A percentile compares a stretch with the other conserved stretches of the same genome.
These are phyloP conservation scores for Sebastes trivittatus DNA, from an alignment of 2,797 vertebrate genomes.

Conservation along the genomic window DNA sequence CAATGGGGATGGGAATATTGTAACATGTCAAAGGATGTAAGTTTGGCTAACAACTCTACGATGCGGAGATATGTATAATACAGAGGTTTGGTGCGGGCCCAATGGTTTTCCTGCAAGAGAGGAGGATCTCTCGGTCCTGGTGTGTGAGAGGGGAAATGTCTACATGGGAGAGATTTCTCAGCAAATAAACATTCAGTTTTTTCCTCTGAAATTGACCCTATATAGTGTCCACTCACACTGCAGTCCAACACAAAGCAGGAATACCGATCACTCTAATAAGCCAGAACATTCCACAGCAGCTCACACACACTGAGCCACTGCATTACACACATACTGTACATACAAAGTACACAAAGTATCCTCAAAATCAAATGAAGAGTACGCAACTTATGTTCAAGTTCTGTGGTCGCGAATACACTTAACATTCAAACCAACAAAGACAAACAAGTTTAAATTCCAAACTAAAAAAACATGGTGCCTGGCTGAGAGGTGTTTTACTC, in stretches of 20 bases:
- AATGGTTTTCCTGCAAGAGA: slow-evolving; percentile 50
- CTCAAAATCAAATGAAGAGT: slow-evolving; percentile 45
- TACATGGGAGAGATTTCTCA: slow-evolving; percentile 38
- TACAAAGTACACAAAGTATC: slow-evolving; percentile 54
- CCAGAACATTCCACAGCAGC: slow-evolving; percentile 70
- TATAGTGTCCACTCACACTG: slow-evolving; percentile 64
- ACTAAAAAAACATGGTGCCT: slow-evolving; percentile 44
- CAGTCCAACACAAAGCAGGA: slow-evolving; percentile 69
- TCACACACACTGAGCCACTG: slow-evolving; percentile 56
- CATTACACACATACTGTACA: slow-evolving; percentile 58
- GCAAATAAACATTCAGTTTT: slow-evolving; percentile 69
- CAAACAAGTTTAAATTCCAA: slow-evolving; percentile 49
- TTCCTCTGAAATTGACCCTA: slow-evolving; percentile 42
- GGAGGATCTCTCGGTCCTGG: slow-evolving; percentile 27
- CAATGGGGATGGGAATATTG: slow-evolving; percentile 43
- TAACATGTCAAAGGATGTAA: slow-evolving; percentile 43
- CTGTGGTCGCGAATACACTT: slow-evolving; percentile 49
- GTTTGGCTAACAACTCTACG: slow-evolving; percentile 59
- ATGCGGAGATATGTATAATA: slow-evolving; percentile 58
- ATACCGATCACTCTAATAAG: slow-evolving; percentile 58
- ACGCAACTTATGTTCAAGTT: slow-evolving; percentile 49
- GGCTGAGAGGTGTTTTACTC: slow-evolving; percentile 36
- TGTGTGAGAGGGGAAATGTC: slow-evolving; percentile 38
- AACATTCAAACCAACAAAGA: slow-evolving; percentile 63
- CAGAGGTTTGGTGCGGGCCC: slow-evolving; percentile 38